Evolutionary conservation across 2,797 vertebrate species (phyloP).

Genomic region (Threskiornis aethiopicus): DNA sequence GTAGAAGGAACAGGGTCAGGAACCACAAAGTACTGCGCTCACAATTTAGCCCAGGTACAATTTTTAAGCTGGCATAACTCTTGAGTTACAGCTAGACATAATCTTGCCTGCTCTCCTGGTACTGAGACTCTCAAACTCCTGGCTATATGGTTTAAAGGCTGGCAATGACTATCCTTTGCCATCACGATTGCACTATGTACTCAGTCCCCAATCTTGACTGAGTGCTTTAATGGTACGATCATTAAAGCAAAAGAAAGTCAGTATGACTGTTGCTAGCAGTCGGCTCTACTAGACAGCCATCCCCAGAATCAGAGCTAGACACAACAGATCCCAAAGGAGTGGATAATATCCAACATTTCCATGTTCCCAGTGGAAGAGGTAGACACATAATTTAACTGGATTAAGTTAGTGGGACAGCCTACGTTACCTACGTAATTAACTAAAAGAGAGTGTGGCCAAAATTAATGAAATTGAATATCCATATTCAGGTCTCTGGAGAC

Average conservation of each 20-base stretch:
- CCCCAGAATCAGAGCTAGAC: neutral
- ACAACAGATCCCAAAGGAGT: neutral
- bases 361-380: neutral
- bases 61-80: neutral
- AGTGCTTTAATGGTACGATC: neutral
- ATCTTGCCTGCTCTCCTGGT: neutral
- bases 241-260: neutral
- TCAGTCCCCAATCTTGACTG: neutral
- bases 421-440: rapidly evolving
- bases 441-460: neutral
- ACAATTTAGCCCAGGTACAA: neutral
- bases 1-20: neutral
- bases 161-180: neutral
- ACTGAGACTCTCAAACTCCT: neutral
- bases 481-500: neutral
- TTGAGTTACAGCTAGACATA: neutral
- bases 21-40: neutral
- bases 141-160: neutral
- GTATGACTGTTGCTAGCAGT: neutral
- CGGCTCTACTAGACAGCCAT: neutral
- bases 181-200: neutral
- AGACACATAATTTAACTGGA: neutral
- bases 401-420: neutral
- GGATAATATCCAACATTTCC: neutral
- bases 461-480: neutral